Evolutionary conservation across 2,888 invertebrate species (phyloP).

Genomic region (Aporophyla nigra): DNA sequence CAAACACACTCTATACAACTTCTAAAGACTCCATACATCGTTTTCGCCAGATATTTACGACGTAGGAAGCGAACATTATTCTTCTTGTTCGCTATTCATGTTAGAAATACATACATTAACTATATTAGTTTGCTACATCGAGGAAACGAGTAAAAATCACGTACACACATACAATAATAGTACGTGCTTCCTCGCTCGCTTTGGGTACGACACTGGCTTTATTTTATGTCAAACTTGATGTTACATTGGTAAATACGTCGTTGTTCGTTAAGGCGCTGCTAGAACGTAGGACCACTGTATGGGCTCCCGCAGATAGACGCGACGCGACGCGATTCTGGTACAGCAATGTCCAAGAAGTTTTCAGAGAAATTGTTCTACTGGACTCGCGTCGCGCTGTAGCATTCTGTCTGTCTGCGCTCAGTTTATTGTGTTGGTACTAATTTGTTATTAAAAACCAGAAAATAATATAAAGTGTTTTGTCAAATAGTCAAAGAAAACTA

Average conservation of each 20-base stretch:
- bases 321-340: no score
- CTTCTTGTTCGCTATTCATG: constrained; percentile 55
- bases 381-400: no score
- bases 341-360: no score
- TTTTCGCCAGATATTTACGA: constrained; percentile 44
- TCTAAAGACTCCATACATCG: constrained; percentile 21
- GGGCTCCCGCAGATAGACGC: no score
- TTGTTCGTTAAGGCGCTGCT: neutral
- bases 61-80: constrained; percentile 50
- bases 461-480: no score
- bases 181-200: constrained; percentile 54
- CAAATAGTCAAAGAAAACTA: no score
- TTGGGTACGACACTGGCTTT: constrained; percentile 42
- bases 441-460: no score
- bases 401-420: no score
- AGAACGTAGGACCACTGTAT: no score
- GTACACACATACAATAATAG: constrained; percentile 62
- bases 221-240: constrained; percentile 49
- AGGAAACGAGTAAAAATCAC: constrained; percentile 64
- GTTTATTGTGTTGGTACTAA: no score
- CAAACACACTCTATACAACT: neutral
- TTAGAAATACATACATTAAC: constrained; percentile 61
- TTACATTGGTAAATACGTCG: constrained; percentile 45
- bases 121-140: constrained; percentile 47
- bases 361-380: no score